Base-by-base conservation (phyloP, 1,140 invertebrate species). In the Apis cerana region DNA sequence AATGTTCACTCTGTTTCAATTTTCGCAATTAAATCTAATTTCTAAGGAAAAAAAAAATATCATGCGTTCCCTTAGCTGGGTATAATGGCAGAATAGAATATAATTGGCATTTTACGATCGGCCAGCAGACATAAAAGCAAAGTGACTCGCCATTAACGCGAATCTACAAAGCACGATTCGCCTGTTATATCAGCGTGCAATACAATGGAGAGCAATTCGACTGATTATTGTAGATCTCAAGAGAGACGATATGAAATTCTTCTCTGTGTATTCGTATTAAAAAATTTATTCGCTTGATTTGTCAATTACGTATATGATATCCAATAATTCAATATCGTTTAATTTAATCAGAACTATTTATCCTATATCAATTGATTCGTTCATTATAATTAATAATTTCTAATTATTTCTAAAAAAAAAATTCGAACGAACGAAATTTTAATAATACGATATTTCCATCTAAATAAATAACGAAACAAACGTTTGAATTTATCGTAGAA, bases 91-190 rank as follows among this genome's bases (percentile, higher is more conserved):
- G 17, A 21, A 15, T n/a, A 11, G 43, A 50, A 68, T 68, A 68
- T 68, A 68, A 68, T 68, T 68, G 65, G 65, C 65, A 48, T 68
- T 68, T 68, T 52, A 70, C 19, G 69, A 71, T 27, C 33, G 12
- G 12, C 58, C 1, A 9, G 33, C 8, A 7, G 23, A 54, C 13
- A 43, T 27, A 17, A 74, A 58, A 74, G 71, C 21, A 27, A n/a
- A 43, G 13, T 19, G 33, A 21, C 43, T 67, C 33, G 56, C 58
- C n/a, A 61, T 61, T 61, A 61, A 75, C 17, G 43, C 3, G 21
- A 75, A 21, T 61, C 58, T 23, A 19, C 15, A 23, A 61, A 23
- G 52, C 8, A 8, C 21, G 61, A 75, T 75, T 61, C 54, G 13
- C 12, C 43, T 12, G 33, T 75, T 75, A 56, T 59, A 61, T 61